Conservation (phyloP, 2,797 vertebrate genomes). For the Mormyrus hasselquistii region DNA sequence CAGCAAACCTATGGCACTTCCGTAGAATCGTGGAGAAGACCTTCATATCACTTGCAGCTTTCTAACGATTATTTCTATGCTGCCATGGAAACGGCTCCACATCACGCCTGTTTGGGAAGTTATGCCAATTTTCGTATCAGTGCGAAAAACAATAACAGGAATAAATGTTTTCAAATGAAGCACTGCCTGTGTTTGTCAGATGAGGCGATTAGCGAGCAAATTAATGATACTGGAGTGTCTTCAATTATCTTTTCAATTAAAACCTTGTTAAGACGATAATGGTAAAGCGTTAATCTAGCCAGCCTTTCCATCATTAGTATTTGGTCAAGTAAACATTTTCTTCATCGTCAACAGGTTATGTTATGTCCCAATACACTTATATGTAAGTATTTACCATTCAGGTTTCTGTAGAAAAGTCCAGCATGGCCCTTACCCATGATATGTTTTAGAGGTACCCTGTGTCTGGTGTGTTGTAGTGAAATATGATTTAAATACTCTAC, state of each 20-base stretch:
- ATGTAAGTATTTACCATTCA: neutral
- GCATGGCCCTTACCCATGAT: constrained; percentile 37
- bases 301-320: constrained; percentile 80
- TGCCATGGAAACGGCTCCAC: neutral
- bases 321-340: constrained; percentile 71
- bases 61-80: neutral
- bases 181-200: constrained; percentile 80
- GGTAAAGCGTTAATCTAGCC: constrained; percentile 74
- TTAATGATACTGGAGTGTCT: constrained; percentile 83
- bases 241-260: constrained; percentile 85
- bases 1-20: neutral
- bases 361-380: constrained; percentile 50
- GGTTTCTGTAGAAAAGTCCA: neutral
- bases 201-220: constrained; percentile 82
- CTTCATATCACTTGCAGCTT: neutral
- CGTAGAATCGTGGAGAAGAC: neutral
- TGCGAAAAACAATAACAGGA: constrained; percentile 76
- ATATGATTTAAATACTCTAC: neutral
- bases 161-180: constrained; percentile 70
- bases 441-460: constrained; percentile 32
- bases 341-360: constrained; percentile 76
- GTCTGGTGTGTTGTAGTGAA: neutral
- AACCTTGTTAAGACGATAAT: constrained; percentile 83
- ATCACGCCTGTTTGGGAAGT: constrained; percentile 19
- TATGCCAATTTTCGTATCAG: constrained; percentile 64